Evolutionary conservation across 2,888 invertebrate genomes (phyloP), one percentile per base, ranked within the genome.

Genomic region (Pseudococcus jackbeardsleyi): DNA sequence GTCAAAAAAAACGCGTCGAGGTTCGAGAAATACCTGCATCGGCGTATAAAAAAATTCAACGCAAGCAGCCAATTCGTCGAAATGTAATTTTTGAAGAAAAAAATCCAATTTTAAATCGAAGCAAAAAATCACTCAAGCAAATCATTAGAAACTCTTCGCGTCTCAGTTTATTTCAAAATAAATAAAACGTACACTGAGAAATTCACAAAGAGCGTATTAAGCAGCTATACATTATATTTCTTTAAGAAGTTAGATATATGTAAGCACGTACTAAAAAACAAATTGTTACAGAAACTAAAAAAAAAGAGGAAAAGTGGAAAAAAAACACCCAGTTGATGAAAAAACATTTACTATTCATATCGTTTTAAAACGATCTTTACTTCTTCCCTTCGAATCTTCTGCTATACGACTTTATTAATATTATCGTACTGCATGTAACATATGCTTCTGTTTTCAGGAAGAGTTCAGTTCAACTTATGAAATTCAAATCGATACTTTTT

Each of bases 371-470:
- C 46, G 42, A 79, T 26, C 8, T 11, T 42, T 33, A 79, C 6
- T 79, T 15, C n/a, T 33, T 46, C 42, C 79, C 42, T 79, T 79
- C 79, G 19, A 79, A 42, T 79, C 42, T 8, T 6, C 46, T 19
- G 26, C 42, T 79, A 79, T 79, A 11, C n/a, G 39, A 79, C 79
- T 79, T 79, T 42, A 79, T 42, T 79, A 79, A 79, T 79, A 79
- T 42, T 9, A 42, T 19, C 79, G 79, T 42, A 79, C n/a, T 42
- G 79, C 79, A 42, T n/a, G 42, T 79, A 79, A 42, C 79, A 42
- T 79, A 79, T 42, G 79, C 19, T 17, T 79, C 42, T 72, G 46
- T 79, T 79, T 39, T 79, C 79, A 79, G 46, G 79, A n/a, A 15
- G 42, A 33, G 26, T 33, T 33, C 26, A 79, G 42, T 33, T 72